Evolutionary conservation across 2,888 invertebrate genomes (phyloP).

Genomic region (Trissoscelio sp.): DNA sequence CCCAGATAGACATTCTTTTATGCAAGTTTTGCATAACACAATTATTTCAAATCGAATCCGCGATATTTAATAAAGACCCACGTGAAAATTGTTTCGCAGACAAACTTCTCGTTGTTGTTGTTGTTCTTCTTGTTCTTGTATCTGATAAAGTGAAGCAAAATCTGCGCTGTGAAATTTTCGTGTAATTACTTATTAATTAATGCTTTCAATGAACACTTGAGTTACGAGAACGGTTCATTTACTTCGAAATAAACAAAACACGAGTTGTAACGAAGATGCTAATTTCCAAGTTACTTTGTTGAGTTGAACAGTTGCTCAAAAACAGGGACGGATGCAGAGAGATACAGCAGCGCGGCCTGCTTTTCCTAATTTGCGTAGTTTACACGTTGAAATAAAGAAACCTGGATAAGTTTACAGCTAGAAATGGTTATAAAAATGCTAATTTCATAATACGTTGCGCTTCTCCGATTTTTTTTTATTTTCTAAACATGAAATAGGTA

Average conservation of each 20-base stretch:
- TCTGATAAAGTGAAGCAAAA: too few species aligned
- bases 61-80: too few species aligned
- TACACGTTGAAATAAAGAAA: constrained; percentile 18
- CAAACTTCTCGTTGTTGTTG: too few species aligned
- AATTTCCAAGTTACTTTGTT: constrained; percentile 23
- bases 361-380: constrained; percentile 43
- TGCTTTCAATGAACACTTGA: not conserved
- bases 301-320: constrained; percentile 31
- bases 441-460: constrained; percentile 1
- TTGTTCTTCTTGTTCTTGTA: too few species aligned
- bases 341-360: constrained; percentile 24
- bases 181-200: constrained; percentile 4
- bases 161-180: not conserved
- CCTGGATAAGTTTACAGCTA: constrained; percentile 31
- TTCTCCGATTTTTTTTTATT: too few species aligned
- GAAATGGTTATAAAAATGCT: constrained; percentile 39
- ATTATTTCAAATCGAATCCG: too few species aligned
- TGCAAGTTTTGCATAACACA: too few species aligned
- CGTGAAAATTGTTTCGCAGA: too few species aligned
- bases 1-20: too few species aligned
- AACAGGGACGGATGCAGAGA: constrained; percentile 10
- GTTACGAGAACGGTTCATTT: not conserved
- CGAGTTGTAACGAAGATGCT: constrained; percentile 20
- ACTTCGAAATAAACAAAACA: constrained; percentile 10
- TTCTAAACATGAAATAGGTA: too few species aligned